A percentile compares a stretch with the other conserved stretches of the same genome.
phyloP scores from a whole-genome alignment of 2,113 vertebrate genomes.

The Anguilla japonica region DNA sequence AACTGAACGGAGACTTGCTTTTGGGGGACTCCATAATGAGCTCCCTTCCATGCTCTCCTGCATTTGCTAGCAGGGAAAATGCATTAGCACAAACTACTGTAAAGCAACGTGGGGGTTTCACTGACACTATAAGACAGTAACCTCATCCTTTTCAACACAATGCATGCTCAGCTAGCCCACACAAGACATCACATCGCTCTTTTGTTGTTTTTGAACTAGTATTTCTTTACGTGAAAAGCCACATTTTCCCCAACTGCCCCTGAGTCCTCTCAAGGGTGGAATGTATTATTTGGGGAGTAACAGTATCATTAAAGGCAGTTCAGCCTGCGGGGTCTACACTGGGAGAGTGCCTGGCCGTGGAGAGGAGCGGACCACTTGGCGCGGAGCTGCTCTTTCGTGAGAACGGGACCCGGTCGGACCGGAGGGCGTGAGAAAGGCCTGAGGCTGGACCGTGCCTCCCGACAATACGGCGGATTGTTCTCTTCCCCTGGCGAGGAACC shows the following conservation, averaged over 20 bases:
- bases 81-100: not conserved
- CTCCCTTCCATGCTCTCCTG: not conserved
- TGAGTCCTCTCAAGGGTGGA: not conserved
- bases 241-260: not conserved
- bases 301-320: not conserved
- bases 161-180: not conserved
- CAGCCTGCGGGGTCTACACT: not conserved
- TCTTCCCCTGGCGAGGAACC: not conserved
- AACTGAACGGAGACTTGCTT: not conserved
- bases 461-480: conserved; percentile 28
- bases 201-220: not conserved
- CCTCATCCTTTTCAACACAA: not conserved
- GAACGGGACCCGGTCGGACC: conserved; percentile 9
- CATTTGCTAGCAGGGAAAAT: not conserved
- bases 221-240: not conserved
- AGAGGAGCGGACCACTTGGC: conserved; percentile 12
- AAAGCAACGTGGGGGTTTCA: not conserved
- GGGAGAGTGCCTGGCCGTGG: not conserved
- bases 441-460: conserved; percentile 16
- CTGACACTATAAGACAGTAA: not conserved
- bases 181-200: not conserved
- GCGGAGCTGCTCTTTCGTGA: conserved; percentile 29
- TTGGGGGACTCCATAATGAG: not conserved
- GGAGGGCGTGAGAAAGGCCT: conserved; percentile 52
- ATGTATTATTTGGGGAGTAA: conserved; percentile 15